Evolutionary conservation across 2,797 vertebrate genomes (phyloP), one percentile per base, ranked within the genome.

Genomic region (Pseudomugil gertrudae): DNA sequence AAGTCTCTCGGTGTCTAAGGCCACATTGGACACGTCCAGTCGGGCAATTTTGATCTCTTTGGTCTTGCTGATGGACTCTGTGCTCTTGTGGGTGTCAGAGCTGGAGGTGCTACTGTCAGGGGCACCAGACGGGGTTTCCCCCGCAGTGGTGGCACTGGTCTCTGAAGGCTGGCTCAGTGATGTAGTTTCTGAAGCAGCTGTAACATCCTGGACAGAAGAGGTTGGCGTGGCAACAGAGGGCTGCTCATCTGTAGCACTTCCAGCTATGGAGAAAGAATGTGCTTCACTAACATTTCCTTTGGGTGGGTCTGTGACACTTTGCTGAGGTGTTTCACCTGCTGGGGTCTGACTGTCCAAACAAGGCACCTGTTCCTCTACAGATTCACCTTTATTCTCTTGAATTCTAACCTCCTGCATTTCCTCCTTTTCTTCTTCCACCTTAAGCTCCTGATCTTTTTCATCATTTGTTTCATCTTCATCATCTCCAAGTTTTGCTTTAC

Each of bases 1-100:
- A 70, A 99, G 90, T 76, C 91, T 95, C 78, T 98, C 96, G 0
- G 98, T 99, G 91, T 99, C 98, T n/a, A 95, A 94, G 73, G 96
- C 96, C 82, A 99, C 96, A 64, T 93, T 99, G 60, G 97, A 96
- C 88, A 97, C 97, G 66, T 99, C 97, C 77, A 99, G 93, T 57
- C 94, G 95, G 50, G 97, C 96, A 0, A 99, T 98, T 90, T 94
- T 96, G 59, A 93, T 96, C 66, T 96, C 96, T 90, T 92, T 93
- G 85, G 89, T 61, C 78, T 91, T 92, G 83, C 81, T 78, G 72
- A 38, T 57, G 8, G 88, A 59, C 53, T 80, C 83, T 9, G 76
- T 32, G 10, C 64, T 72, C 60, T 67, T 87, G 57, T 73, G 79
- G 29, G 71, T 38, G 57, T 66, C 73, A 9, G 81, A 62, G 71